phyloP scores from a whole-genome alignment of 1,140 invertebrate species.

The Agrypnia vestita region DNA sequence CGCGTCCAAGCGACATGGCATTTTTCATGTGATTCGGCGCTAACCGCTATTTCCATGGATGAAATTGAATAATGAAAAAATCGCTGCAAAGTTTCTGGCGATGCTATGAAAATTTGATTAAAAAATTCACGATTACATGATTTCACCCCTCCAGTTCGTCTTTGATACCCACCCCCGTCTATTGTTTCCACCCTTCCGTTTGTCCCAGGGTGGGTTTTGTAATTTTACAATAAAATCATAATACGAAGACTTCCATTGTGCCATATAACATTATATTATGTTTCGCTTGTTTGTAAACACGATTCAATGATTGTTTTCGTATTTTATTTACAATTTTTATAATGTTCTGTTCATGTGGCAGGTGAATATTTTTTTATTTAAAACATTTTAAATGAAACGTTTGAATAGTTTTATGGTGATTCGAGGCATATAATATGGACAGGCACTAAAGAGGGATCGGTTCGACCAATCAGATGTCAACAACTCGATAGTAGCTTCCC shows the following conservation, averaged over 20 bases:
- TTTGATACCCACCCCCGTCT: conserved; percentile 30
- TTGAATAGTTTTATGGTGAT: too few relatives aligned
- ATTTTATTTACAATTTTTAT: not conserved
- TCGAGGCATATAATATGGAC: too few relatives aligned
- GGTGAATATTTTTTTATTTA: too few relatives aligned
- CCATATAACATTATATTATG: conserved; percentile 10
- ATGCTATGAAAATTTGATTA: conserved; percentile 59
- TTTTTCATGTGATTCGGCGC: conserved; percentile 40
- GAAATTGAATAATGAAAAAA: conserved; percentile 62
- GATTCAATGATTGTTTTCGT: conserved; percentile 18
- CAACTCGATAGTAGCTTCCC: too few relatives aligned
- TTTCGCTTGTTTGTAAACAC: conserved; percentile 17
- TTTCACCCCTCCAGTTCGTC: conserved; percentile 38
- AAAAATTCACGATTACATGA: conserved; percentile 59
- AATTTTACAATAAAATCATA: conserved; percentile 38
- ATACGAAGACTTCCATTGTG: conserved; percentile 32
- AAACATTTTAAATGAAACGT: too few relatives aligned
- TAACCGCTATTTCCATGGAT: conserved; percentile 33
- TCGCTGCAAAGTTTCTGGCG: conserved; percentile 53
- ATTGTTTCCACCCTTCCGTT: conserved; percentile 31
- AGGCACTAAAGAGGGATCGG: too few relatives aligned
- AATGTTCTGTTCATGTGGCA: too few relatives aligned
- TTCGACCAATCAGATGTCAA: too few relatives aligned
- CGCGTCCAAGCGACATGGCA: not conserved
- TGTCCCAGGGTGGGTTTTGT: conserved; percentile 9